Evolutionary conservation across 2,113 vertebrate genomes (phyloP).

Genomic region (Glaucidium brasilianum): DNA sequence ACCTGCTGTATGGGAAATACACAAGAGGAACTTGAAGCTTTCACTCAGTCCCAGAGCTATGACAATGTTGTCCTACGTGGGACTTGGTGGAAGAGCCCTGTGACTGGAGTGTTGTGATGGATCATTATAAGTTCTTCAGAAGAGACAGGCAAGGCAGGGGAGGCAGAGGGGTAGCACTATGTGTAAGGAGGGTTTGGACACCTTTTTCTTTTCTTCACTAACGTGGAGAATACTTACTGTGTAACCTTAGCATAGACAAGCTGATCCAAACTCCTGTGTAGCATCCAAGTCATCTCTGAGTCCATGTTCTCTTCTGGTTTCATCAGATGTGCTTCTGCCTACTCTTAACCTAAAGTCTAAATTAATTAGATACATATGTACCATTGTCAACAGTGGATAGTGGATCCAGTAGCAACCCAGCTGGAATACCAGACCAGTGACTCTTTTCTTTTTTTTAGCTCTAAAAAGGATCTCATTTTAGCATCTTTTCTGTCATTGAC

Average conservation of each 20-base stretch:
- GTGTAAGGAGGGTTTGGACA: neutral
- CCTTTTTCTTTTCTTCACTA: neutral
- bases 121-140: accelerated
- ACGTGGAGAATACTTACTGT: neutral
- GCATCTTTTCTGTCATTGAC: neutral
- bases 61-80: neutral
- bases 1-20: neutral
- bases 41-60: neutral
- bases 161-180: accelerated
- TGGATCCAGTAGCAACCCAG: neutral
- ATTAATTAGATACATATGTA: neutral
- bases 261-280: neutral
- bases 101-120: neutral
- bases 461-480: neutral
- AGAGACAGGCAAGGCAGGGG: neutral
- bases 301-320: neutral
- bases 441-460: neutral
- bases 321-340: neutral
- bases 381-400: neutral
- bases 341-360: neutral
- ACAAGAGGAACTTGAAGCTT: neutral
- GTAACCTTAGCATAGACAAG: neutral
- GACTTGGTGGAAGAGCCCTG: neutral
- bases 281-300: neutral
- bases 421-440: neutral